These are phyloP conservation scores for Cynocephalus volans DNA, from an alignment of 2,113 vertebrate genomes.

Conservation along the genomic window DNA sequence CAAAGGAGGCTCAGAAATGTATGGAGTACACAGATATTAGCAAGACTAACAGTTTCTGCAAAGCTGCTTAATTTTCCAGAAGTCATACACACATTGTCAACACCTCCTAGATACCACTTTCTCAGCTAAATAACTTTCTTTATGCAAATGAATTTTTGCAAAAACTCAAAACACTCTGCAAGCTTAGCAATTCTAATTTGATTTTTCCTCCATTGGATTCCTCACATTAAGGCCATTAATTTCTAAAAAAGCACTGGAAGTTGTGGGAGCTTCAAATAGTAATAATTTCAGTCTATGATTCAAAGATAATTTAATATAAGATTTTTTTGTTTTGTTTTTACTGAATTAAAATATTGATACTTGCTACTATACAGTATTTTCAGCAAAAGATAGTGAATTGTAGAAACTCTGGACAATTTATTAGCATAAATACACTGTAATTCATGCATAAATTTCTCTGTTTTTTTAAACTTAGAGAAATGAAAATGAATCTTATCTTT, in stretches of 20 bases:
- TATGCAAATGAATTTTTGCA: constrained; percentile 39
- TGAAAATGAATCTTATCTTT: not conserved
- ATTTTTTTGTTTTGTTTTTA: constrained; percentile 53
- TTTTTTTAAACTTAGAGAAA: not conserved
- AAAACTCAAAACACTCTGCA: constrained; percentile 39
- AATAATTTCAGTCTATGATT: not conserved
- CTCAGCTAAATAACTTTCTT: constrained; percentile 60
- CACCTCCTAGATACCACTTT: constrained; percentile 25
- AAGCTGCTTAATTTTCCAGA: constrained; percentile 46
- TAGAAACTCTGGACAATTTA: not conserved
- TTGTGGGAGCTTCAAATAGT: not conserved
- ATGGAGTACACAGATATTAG: not conserved
- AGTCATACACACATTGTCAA: constrained; percentile 57
- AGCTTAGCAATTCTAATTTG: constrained; percentile 34
- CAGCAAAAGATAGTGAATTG: not conserved
- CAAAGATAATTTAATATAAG: constrained; percentile 32
- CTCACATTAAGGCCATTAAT: not conserved
- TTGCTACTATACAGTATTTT: constrained; percentile 13
- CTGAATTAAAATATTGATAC: not conserved
- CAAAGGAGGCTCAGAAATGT: not conserved
- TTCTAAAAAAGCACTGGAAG: not conserved
- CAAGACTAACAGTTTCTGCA: constrained; percentile 33
- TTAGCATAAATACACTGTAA: not conserved
- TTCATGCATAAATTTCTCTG: not conserved
- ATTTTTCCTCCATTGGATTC: not conserved